Percentiles rank a stretch among this genome's conserved stretches.
Evolutionary conservation across 2,797 vertebrate genomes (phyloP).

Genomic region (Halcyon smyrnensis): DNA sequence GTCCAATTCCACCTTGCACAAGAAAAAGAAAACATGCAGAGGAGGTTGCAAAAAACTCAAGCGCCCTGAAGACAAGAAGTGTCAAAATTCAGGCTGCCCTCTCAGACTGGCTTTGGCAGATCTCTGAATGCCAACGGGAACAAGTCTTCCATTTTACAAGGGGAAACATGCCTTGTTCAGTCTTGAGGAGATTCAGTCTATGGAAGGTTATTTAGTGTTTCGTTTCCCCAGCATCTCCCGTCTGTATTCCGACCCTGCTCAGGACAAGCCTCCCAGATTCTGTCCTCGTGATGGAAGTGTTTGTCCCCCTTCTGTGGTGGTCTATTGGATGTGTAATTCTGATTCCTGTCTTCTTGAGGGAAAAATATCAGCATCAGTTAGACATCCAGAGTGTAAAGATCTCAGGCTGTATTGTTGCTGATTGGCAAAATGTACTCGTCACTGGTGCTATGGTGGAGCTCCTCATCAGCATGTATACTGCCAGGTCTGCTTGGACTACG

Average conservation of each 20-base stretch:
- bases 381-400: neutral
- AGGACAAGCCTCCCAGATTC: neutral
- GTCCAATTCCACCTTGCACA: constrained; percentile 5
- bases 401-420: neutral
- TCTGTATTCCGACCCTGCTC: neutral
- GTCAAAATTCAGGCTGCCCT: constrained; percentile 3
- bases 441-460: neutral
- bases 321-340: neutral
- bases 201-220: neutral
- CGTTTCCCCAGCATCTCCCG: neutral
- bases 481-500: neutral
- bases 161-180: neutral
- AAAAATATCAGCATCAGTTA: neutral
- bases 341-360: neutral
- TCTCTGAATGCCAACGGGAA: neutral
- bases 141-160: neutral
- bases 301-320: neutral
- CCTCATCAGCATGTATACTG: neutral
- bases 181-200: neutral
- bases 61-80: neutral
- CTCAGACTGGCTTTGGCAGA: constrained; percentile 7
- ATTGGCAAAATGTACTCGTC: neutral
- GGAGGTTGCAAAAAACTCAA: constrained; percentile 3
- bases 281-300: neutral
- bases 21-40: neutral